phyloP scores from a whole-genome alignment of 2,888 invertebrate genomes.

The Agrotis puta region DNA sequence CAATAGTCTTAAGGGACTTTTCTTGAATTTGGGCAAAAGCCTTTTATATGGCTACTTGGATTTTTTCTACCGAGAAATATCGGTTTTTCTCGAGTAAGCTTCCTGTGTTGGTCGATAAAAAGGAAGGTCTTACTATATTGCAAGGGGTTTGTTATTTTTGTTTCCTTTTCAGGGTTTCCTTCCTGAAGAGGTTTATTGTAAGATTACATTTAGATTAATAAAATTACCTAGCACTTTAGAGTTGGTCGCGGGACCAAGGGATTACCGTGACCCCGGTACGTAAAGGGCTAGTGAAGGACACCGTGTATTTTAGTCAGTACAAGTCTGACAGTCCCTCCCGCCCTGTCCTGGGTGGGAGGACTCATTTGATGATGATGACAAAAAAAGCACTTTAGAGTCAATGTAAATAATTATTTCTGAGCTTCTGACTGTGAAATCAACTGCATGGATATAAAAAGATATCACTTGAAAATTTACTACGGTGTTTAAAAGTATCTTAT shows the following conservation, averaged over 20 bases:
- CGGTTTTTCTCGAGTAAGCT: conserved; percentile 20
- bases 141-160: neutral
- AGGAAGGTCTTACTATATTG: conserved; percentile 1
- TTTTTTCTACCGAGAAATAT: conserved; percentile 34
- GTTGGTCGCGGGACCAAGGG: too few relatives aligned
- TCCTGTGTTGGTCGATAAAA: conserved; percentile 21
- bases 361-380: too few relatives aligned
- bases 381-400: neutral
- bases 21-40: conserved; percentile 29
- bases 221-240: neutral
- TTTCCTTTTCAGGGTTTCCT: neutral
- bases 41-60: conserved; percentile 25
- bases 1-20: conserved; percentile 22
- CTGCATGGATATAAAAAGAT: neutral
- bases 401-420: neutral
- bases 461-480: neutral
- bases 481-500: neutral
- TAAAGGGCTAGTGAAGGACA: too few relatives aligned
- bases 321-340: too few relatives aligned
- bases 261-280: too few relatives aligned
- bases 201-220: neutral
- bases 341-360: too few relatives aligned
- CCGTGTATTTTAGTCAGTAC: too few relatives aligned
- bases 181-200: neutral
- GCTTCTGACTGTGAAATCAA: neutral